Conservation (phyloP, 2,888 invertebrate species). For the Spicauda simplicius region DNA sequence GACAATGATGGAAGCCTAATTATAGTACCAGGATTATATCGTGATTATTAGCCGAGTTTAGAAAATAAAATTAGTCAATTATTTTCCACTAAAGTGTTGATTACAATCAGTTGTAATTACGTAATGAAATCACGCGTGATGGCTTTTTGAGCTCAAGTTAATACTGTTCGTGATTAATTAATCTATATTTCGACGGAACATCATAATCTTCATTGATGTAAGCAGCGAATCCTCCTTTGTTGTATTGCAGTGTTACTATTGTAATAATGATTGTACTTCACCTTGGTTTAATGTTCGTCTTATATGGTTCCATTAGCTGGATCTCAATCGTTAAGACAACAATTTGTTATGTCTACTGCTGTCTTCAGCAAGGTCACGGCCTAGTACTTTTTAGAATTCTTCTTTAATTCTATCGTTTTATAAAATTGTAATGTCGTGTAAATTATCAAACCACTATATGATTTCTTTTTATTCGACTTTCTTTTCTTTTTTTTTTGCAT, state of each 20-base stretch:
- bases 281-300: slow-evolving; percentile 67
- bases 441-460: too few species aligned
- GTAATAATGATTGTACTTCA: slow-evolving; percentile 40
- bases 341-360: slow-evolving; percentile 62
- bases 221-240: slow-evolving; percentile 23
- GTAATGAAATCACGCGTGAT: slow-evolving; percentile 7
- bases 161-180: slow-evolving; percentile 19
- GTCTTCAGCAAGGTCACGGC: slow-evolving; percentile 65
- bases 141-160: not conserved
- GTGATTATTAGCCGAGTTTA: too few species aligned
- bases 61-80: too few species aligned
- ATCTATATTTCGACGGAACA: slow-evolving; percentile 9
- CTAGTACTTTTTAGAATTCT: not conserved
- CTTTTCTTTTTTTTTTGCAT: too few species aligned
- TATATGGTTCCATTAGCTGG: slow-evolving; percentile 57
- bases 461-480: too few species aligned
- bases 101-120: slow-evolving; percentile 14
- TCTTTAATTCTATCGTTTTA: not conserved
- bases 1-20: too few species aligned
- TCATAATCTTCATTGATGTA: slow-evolving; percentile 19
- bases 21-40: too few species aligned
- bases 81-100: not conserved
- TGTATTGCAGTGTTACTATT: slow-evolving; percentile 16
- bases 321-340: slow-evolving; percentile 60
- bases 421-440: too few species aligned